Base-by-base conservation (phyloP, 2,888 invertebrate genomes). In the Formica aserva region DNA sequence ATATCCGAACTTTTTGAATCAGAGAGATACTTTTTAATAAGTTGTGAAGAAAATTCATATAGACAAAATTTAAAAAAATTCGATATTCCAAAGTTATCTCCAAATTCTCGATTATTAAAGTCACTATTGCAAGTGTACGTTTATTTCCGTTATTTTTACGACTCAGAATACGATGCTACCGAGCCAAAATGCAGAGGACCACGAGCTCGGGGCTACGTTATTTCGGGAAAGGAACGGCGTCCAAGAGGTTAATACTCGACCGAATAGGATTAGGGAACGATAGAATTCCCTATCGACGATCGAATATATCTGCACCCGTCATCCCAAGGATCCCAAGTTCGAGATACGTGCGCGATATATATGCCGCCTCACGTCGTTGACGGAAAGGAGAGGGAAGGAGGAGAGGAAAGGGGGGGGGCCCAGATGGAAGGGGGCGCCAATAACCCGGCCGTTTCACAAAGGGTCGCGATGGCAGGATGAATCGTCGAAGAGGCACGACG, bases 401-500 rank as follows among this genome's bases (percentile, higher is more conserved):
- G 45, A 45, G 26, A 38, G 26, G 5, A 15, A 18, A 5, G 1
- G n/a, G n/a, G 8, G 52, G 48, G 8, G 52, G 48, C 11, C 4
- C 45, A 38, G 60, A n/a, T 38, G 48, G 45, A 48, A n/a, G 15
- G 38, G 83, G 86, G 86, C 88, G 89, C 88, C 90, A 88, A 88
- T 89, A 89, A 89, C 60, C 66, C 88, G 89, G 83, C 75, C 82
- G 85, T 71, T 82, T 85, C 85, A 88, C 89, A 89, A 89, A 89
- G 89, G 87, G 88, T 84, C 87, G 89, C 88, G 86, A 88, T 83
- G 86, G 86, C 76, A 88, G 85, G 86, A 89, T 89, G 85, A 89
- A 89, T 89, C 88, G 86, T 82, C 83, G 89, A 89, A 89, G 89
- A 88, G 89, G 83, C 86, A 83, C 86, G 85, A 88, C 84, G 89